These are phyloP conservation scores for Micromussa lordhowensis DNA, from an alignment of 92 coral and sea anemone genomes.

Conservation along the genomic window DNA sequence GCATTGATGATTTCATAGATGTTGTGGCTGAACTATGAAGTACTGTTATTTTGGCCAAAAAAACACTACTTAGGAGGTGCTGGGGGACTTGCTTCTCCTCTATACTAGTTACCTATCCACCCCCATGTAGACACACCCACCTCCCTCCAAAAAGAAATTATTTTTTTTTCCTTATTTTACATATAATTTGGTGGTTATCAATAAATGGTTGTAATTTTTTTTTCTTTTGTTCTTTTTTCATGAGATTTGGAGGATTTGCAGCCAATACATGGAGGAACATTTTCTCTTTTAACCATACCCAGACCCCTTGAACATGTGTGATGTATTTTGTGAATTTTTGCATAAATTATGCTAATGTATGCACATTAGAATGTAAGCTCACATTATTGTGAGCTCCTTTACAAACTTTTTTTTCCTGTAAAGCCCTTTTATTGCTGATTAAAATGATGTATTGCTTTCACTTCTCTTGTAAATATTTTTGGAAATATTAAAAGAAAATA, in stretches of 20 bases:
- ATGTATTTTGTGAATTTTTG: no score
- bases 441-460: neutral
- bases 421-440: neutral
- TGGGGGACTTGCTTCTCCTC: neutral
- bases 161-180: no score
- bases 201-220: neutral
- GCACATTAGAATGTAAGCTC: no score
- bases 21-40: neutral
- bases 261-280: slow-evolving; percentile 1
- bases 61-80: neutral
- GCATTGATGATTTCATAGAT: no score
- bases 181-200: neutral
- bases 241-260: slow-evolving; percentile 14
- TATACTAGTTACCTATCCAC: slow-evolving; percentile 1
- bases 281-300: neutral
- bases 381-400: neutral
- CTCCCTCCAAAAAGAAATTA: neutral
- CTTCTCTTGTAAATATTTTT: no score
- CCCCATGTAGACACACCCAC: slow-evolving; percentile 6
- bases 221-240: slow-evolving; percentile 1
- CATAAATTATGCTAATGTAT: no score
- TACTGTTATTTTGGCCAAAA: slow-evolving; percentile 1
- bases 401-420: neutral
- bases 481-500: no score
- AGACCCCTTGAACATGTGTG: no score